Evolutionary conservation across 2,797 vertebrate genomes (phyloP).

Genomic region (Allochrocebus solatus): DNA sequence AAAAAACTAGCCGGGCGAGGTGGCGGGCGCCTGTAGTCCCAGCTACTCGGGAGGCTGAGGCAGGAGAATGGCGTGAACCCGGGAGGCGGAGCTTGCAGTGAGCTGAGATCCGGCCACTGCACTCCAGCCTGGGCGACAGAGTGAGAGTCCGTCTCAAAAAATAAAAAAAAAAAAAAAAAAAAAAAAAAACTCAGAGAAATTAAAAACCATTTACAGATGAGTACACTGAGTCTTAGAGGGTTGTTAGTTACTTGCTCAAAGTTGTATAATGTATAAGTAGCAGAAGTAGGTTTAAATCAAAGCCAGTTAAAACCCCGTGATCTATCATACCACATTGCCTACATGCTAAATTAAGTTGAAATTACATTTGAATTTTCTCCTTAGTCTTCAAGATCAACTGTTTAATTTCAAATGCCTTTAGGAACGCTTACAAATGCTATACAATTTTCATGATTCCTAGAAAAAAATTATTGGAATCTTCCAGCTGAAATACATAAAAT

Average conservation of each 20-base stretch:
- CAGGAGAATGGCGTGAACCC: too few relatives aligned
- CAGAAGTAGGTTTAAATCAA: neutral
- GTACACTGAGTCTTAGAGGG: neutral
- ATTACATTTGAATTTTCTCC: neutral
- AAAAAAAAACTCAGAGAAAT: neutral
- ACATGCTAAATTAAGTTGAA: neutral
- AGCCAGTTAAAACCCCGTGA: neutral
- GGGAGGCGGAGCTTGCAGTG: too few relatives aligned
- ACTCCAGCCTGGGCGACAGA: too few relatives aligned
- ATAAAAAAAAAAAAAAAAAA: too few relatives aligned
- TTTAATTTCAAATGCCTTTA: constrained; percentile 7
- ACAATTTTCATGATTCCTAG: neutral
- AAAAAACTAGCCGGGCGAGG: too few relatives aligned
- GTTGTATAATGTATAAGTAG: neutral
- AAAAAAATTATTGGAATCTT: neutral
- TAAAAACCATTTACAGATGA: neutral
- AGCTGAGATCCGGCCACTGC: too few relatives aligned
- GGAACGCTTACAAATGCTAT: neutral
- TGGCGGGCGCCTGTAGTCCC: too few relatives aligned
- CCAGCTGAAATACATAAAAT: neutral
- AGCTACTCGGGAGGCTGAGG: too few relatives aligned
- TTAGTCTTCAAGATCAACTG: neutral
- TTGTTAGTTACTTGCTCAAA: neutral
- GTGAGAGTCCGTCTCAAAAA: too few relatives aligned
- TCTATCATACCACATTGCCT: neutral